Percentiles rank a stretch among this genome's conserved stretches.
Conservation (phyloP, 2,888 invertebrate genomes). For the Lypha dubia region DNA sequence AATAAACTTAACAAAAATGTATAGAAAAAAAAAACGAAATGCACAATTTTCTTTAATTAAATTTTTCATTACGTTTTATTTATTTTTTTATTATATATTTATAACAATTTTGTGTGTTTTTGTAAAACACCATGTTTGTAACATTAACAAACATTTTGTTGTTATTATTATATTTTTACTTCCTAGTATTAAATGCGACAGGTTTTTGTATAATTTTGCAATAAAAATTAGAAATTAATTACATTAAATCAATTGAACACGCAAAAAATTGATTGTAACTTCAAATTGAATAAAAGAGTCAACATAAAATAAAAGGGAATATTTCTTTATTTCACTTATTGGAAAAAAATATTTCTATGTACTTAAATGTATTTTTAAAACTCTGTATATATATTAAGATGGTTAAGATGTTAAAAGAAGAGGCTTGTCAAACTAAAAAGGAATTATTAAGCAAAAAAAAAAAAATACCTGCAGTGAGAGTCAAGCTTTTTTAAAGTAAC, state of each 20-base stretch:
- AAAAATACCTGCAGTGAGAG: neutral
- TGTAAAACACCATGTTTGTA: slow-evolving; percentile 52
- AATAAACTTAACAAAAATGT: slow-evolving; percentile 17
- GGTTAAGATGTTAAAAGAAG: neutral
- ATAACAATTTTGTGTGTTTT: slow-evolving; percentile 53
- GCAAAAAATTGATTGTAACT: slow-evolving; percentile 15
- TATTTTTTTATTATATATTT: slow-evolving; percentile 50
- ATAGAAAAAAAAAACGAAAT: slow-evolving; percentile 19
- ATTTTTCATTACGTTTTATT: slow-evolving; percentile 34
- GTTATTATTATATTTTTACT: slow-evolving; percentile 27
- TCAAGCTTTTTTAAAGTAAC: neutral
- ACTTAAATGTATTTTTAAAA: neutral
- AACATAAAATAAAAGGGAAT: neutral
- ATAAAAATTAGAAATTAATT: slow-evolving; percentile 62
- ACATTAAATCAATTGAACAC: slow-evolving; percentile 24
- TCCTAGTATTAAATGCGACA: slow-evolving; percentile 55
- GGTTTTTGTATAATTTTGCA: slow-evolving; percentile 42
- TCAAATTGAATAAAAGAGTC: neutral
- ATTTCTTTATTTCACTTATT: neutral
- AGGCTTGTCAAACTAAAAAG: neutral
- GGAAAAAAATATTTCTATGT: neutral
- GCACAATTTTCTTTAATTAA: slow-evolving; percentile 62
- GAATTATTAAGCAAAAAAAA: neutral
- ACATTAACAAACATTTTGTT: slow-evolving; percentile 39
- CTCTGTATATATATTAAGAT: neutral